phyloP scores from a whole-genome alignment of 2,113 vertebrate genomes.

The Myiozetetes cayanensis region DNA sequence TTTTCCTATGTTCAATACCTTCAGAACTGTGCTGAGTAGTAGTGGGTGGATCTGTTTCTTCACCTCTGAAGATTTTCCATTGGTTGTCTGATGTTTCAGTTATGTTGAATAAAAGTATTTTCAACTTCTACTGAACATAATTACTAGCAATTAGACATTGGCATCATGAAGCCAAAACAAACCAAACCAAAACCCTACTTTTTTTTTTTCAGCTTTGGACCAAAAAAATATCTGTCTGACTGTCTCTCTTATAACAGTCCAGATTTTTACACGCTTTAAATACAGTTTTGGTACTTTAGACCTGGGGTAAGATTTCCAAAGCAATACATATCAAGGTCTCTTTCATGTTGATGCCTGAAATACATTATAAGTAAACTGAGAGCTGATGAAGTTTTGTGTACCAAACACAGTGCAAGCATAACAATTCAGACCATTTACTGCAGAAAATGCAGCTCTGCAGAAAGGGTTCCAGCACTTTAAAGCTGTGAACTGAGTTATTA shows the following conservation, averaged over 20 bases:
- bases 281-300: conserved; percentile 43
- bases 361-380: conserved; percentile 67
- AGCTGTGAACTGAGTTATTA: conserved; percentile 52
- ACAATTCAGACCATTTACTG: conserved; percentile 48
- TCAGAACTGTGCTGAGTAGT: background rate
- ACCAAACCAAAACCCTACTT: background rate
- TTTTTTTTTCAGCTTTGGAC: background rate
- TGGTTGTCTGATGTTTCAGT: background rate
- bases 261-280: conserved; percentile 43
- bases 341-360: conserved; percentile 69
- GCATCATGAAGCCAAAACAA: background rate
- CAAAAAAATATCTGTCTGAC: background rate
- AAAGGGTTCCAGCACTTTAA: conserved; percentile 21
- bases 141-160: conserved; percentile 13
- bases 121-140: background rate
- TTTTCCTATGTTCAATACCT: background rate
- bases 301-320: conserved; percentile 62
- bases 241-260: background rate
- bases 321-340: conserved; percentile 62
- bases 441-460: conserved; percentile 14
- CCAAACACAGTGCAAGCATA: conserved; percentile 31
- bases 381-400: conserved; percentile 49
- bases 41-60: background rate
- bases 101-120: background rate
- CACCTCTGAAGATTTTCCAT: background rate